These are phyloP conservation scores for Rhagoletis pomonella DNA, from an alignment of 1,140 invertebrate genomes.

Conservation along the genomic window DNA sequence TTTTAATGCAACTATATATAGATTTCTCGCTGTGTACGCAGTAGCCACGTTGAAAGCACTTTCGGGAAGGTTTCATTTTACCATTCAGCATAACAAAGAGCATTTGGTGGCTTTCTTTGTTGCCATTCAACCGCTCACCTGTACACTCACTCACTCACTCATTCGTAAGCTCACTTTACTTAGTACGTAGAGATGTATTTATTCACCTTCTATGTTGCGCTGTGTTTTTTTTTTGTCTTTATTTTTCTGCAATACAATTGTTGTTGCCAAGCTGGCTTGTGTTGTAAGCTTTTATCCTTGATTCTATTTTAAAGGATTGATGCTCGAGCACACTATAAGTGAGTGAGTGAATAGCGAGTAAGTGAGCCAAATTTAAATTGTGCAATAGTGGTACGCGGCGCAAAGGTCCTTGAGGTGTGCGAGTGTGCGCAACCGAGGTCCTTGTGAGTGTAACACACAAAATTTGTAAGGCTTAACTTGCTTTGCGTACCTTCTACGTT, in stretches of 20 bases:
- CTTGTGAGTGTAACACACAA: not conserved
- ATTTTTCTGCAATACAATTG: not conserved
- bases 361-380: constrained; percentile 50
- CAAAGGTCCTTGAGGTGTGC: constrained; percentile 48
- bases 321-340: constrained; percentile 48
- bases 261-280: not conserved
- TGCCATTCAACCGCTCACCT: constrained; percentile 43
- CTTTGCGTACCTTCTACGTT: not conserved
- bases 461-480: constrained; percentile 43
- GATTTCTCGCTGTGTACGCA: not conserved
- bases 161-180: not conserved
- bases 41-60: constrained; percentile 6
- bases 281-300: constrained; percentile 42
- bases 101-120: constrained; percentile 47
- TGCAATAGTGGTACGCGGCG: not conserved
- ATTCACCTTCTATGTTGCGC: not conserved
- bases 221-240: not conserved
- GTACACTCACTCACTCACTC: not conserved
- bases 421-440: constrained; percentile 11
- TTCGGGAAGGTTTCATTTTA: constrained; percentile 72
- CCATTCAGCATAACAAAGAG: constrained; percentile 46
- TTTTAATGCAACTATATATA: not conserved
- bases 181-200: constrained; percentile 1
- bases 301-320: constrained; percentile 53
- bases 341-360: constrained; percentile 46